Percentiles rank a stretch among this genome's conserved stretches.
These are phyloP conservation scores for Paraescarpia echinospica DNA, from an alignment of 1,140 invertebrate species.

Conservation along the genomic window DNA sequence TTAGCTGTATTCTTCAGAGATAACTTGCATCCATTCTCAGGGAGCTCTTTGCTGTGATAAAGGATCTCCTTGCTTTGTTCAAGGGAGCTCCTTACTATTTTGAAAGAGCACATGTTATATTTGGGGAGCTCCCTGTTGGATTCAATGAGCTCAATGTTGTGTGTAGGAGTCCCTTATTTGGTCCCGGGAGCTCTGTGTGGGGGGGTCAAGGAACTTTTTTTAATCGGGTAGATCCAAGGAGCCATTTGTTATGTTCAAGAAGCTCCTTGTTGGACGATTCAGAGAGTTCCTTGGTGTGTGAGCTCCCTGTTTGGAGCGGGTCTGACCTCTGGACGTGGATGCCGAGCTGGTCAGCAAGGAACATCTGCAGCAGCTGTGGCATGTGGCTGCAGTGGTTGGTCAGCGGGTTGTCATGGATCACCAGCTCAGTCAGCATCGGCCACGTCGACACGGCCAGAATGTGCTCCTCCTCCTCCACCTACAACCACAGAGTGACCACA, in stretches of 20 bases:
- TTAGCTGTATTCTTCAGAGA: background rate
- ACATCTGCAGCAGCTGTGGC: conserved; percentile 53
- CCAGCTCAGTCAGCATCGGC: conserved; percentile 53
- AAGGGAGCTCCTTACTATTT: too few species aligned
- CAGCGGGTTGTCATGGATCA: conserved; percentile 55
- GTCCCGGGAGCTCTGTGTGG: too few species aligned
- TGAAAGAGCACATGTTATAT: too few species aligned
- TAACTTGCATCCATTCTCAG: too few species aligned
- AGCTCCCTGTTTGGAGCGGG: background rate
- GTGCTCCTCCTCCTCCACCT: conserved; percentile 54
- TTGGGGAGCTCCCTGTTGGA: too few species aligned
- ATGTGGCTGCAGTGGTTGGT: conserved; percentile 49
- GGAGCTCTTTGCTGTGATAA: too few species aligned
- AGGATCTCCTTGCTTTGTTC: too few species aligned
- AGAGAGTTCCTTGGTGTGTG: background rate
- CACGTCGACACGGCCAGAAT: conserved; percentile 54
- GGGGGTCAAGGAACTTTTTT: too few species aligned
- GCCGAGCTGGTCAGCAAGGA: conserved; percentile 51
- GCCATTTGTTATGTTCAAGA: too few species aligned
- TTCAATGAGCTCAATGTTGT: too few species aligned
- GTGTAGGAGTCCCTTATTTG: too few species aligned
- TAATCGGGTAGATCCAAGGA: too few species aligned
- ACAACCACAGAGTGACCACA: background rate
- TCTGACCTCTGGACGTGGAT: conserved; percentile 45
- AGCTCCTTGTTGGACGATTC: background rate